These are phyloP conservation scores for Dicyrtomina minuta DNA, from an alignment of 2,888 invertebrate genomes.

Conservation along the genomic window DNA sequence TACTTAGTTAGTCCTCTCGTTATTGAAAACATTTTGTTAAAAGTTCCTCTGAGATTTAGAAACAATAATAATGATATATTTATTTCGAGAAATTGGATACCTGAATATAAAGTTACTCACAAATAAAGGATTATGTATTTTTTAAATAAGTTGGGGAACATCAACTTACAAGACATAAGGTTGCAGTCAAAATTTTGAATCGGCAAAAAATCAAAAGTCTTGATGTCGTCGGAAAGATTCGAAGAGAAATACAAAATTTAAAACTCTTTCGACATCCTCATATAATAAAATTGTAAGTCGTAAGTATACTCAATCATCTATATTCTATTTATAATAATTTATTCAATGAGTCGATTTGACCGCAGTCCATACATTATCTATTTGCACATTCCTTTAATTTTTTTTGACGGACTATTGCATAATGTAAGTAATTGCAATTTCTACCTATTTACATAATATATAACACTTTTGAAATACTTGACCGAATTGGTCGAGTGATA, in stretches of 20 bases:
- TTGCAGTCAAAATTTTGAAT: slow-evolving; percentile 97
- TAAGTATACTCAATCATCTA: slow-evolving; percentile 2
- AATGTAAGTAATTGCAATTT: background rate
- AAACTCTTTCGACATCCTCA: slow-evolving; percentile 99
- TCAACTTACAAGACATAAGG: slow-evolving; percentile 98
- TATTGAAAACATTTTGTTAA: too few species aligned
- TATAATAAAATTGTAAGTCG: slow-evolving; percentile 87
- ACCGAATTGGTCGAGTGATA: too few species aligned
- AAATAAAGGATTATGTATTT: too few species aligned
- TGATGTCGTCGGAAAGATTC: slow-evolving; percentile 98
- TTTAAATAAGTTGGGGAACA: slow-evolving; percentile 77
- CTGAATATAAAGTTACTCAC: too few species aligned
- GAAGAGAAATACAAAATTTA: slow-evolving; percentile 97
- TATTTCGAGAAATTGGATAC: too few species aligned
- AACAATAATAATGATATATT: too few species aligned
- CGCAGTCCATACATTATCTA: too few species aligned
- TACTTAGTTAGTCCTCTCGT: background rate
- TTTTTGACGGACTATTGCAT: too few species aligned
- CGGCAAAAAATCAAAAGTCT: slow-evolving; percentile 97
- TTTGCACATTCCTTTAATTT: too few species aligned
- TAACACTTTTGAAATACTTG: too few species aligned
- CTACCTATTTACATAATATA: too few species aligned
- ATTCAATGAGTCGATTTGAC: background rate
- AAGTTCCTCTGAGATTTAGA: too few species aligned
- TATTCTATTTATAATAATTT: background rate